A percentile compares a stretch with the other conserved stretches of the same genome.
These are phyloP conservation scores for Smithornis capensis DNA, from an alignment of 2,113 vertebrate genomes.

Conservation along the genomic window DNA sequence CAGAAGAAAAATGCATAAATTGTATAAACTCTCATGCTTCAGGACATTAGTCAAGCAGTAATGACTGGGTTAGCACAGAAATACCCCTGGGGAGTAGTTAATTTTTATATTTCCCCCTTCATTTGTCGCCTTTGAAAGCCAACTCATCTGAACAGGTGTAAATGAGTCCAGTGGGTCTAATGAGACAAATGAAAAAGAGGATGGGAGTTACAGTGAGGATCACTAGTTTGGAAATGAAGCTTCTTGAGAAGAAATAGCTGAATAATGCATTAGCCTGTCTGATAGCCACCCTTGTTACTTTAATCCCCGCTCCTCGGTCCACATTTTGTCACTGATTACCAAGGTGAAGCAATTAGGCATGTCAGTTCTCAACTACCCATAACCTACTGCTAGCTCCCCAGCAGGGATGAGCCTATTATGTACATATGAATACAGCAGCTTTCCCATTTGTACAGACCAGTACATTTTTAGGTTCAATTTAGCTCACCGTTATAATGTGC, in stretches of 20 bases:
- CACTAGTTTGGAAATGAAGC: slow-evolving; percentile 21
- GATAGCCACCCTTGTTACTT: background rate
- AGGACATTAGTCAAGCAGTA: slow-evolving; percentile 40
- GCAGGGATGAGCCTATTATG: slow-evolving; percentile 31
- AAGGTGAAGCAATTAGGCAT: slow-evolving; percentile 52
- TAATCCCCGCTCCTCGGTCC: background rate
- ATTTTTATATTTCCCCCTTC: slow-evolving; percentile 57
- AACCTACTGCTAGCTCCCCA: slow-evolving; percentile 23
- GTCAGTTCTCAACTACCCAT: slow-evolving; percentile 34
- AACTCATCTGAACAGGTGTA: slow-evolving; percentile 55
- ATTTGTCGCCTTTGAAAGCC: slow-evolving; percentile 49
- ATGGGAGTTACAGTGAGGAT: slow-evolving; percentile 30
- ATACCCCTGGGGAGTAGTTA: background rate
- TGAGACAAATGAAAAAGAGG: slow-evolving; percentile 52
- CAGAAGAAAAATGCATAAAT: background rate
- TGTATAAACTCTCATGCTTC: slow-evolving; percentile 28
- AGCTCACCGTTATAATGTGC: background rate
- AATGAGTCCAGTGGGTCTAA: slow-evolving; percentile 53
- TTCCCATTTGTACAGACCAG: background rate
- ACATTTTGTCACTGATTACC: background rate
- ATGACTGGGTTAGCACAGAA: slow-evolving; percentile 38
- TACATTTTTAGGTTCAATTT: slow-evolving; percentile 21
- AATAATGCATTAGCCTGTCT: slow-evolving; percentile 21
- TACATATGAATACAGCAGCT: background rate
- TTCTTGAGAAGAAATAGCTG: slow-evolving; percentile 1